Percentiles rank a stretch among this genome's conserved stretches.
Evolutionary conservation across 2,113 vertebrate species (phyloP).

Genomic region (Petrocephalus zakoni): DNA sequence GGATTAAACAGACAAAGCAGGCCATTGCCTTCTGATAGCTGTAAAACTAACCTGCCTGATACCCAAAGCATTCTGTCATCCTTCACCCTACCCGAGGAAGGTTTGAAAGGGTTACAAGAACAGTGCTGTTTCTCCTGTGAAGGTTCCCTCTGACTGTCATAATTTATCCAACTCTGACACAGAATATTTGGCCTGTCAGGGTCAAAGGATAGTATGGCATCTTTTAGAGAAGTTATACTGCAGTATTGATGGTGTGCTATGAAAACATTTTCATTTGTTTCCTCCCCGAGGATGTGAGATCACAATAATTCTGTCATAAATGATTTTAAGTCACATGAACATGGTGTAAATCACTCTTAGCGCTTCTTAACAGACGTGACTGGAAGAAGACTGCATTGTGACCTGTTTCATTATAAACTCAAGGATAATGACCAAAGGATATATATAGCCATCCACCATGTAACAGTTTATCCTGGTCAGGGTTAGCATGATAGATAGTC

Average conservation of each 20-base stretch:
- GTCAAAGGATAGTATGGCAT: no score
- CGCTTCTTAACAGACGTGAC: neutral
- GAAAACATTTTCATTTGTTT: neutral
- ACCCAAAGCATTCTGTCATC: neutral
- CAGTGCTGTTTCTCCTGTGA: no score
- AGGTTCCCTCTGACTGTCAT: no score
- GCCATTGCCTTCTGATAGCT: neutral
- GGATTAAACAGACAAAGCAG: neutral
- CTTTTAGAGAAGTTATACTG: neutral
- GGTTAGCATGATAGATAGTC: neutral
- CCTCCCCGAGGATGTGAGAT: neutral
- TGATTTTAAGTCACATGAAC: neutral
- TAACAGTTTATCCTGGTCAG: neutral
- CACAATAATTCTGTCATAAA: neutral
- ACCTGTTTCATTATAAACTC: neutral
- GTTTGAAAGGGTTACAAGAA: neutral
- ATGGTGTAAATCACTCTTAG: neutral
- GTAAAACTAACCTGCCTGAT: neutral
- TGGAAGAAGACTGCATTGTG: neutral
- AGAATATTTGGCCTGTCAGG: no score
- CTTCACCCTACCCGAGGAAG: neutral
- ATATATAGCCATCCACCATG: neutral
- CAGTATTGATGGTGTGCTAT: neutral
- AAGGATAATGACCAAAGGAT: neutral
- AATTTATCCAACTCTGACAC: no score